phyloP scores from a whole-genome alignment of 2,113 vertebrate genomes.

The Phoxinus phoxinus region DNA sequence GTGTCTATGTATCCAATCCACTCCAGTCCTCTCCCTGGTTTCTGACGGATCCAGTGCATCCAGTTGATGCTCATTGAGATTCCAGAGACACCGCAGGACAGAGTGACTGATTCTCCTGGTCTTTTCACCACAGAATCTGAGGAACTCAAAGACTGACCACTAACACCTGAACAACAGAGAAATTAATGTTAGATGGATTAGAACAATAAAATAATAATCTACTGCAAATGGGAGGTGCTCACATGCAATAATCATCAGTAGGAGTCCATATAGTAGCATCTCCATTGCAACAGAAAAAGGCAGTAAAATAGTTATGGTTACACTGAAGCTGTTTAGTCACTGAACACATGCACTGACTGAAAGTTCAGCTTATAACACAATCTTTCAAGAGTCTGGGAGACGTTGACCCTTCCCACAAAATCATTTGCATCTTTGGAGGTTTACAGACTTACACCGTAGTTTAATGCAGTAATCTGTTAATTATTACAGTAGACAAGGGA shows the following conservation, averaged over 20 bases:
- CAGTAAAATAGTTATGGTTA: not conserved
- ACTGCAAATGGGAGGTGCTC: not conserved
- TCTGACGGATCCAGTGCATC: conserved; percentile 18
- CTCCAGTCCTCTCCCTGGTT: conserved; percentile 31
- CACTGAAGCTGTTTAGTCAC: not conserved
- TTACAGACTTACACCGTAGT: not conserved
- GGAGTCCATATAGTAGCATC: too few species aligned
- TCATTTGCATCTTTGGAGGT: not conserved
- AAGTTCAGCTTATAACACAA: not conserved
- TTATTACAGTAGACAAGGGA: not conserved
- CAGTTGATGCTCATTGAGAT: conserved; percentile 7
- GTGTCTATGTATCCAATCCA: not conserved
- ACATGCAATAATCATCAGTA: not conserved
- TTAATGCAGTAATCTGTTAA: not conserved
- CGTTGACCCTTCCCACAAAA: not conserved
- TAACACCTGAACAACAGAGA: not conserved
- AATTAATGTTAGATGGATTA: too few species aligned
- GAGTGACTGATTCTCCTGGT: conserved; percentile 47
- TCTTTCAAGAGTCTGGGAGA: not conserved
- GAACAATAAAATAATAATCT: too few species aligned
- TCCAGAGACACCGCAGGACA: conserved; percentile 48
- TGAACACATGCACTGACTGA: not conserved
- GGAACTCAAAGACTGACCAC: conserved; percentile 26
- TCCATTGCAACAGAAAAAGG: not conserved
- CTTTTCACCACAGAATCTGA: conserved; percentile 49